These are phyloP conservation scores for Branchellion lobata DNA, from an alignment of 2,888 invertebrate genomes.

Conservation along the genomic window DNA sequence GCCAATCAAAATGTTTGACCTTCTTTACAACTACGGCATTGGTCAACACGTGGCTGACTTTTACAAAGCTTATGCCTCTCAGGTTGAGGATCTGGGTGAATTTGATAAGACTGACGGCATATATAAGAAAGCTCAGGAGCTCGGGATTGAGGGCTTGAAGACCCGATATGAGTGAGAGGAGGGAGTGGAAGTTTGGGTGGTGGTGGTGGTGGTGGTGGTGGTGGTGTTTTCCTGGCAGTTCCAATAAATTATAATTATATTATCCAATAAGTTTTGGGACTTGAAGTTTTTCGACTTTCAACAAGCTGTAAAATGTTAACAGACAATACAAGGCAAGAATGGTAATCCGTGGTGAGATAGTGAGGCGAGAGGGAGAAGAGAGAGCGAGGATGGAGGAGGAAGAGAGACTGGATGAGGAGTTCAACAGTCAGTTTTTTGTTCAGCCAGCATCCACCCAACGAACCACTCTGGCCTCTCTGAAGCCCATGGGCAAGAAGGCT, in stretches of 20 bases:
- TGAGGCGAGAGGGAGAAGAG: constrained; percentile 70
- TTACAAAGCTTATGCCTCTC: constrained; percentile 86
- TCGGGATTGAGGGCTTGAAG: constrained; percentile 78
- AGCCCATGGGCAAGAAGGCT: constrained; percentile 69
- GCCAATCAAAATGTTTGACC: constrained; percentile 70
- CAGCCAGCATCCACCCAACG: constrained; percentile 65
- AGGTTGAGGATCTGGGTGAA: constrained; percentile 79
- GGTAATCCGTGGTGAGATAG: constrained; percentile 71
- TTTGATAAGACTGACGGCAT: constrained; percentile 80
- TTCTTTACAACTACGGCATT: constrained; percentile 76
- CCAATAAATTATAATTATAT: no score
- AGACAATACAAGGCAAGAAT: constrained; percentile 70
- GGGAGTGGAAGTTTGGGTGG: no score
- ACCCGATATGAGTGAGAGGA: constrained; percentile 24
- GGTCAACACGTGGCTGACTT: constrained; percentile 80
- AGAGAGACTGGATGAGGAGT: constrained; percentile 57
- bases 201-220: no score
- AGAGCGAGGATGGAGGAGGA: constrained; percentile 48
- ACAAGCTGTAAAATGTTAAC: no score
- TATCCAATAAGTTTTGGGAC: no score
- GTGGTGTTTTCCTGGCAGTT: no score
- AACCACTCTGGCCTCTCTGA: constrained; percentile 75
- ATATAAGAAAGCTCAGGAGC: constrained; percentile 75
- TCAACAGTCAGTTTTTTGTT: not conserved
- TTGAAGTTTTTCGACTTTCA: no score